Evolutionary conservation across 2,797 vertebrate species (phyloP), one percentile per base, ranked within the genome.

Genomic region (Chloroceryle inda): DNA sequence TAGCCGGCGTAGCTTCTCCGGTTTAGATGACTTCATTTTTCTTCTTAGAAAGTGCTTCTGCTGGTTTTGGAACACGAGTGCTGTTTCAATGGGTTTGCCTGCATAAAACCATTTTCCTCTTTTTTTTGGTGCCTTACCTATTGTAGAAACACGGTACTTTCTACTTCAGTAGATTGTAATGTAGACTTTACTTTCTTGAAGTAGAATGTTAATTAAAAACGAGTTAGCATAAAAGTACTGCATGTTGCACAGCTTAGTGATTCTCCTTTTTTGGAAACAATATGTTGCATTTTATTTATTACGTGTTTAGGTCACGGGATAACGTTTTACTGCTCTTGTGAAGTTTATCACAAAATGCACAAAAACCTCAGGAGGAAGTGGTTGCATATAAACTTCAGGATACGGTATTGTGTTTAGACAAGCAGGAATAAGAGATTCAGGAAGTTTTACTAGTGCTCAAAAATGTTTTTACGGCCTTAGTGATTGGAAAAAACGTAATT

Each of bases 281-380:
- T 23, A 6, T 1, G 7, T 59, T 90, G 22, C 13, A 2, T 92
- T 95, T 84, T 73, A 29, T 85, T 82, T 45, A 6, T 80, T 74
- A 10, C 15, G 6, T 58, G 72, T 3, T 55, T 68, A 26, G 35
- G 37, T 69, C 40, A 17, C 1, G 7, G 23, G n/a, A 50, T 58
- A 35, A 27, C 16, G 5, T 86, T 91, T 66, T 61, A 26, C 38
- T 63, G 29, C 45, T 72, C 14, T 55, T 33, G 23, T 61, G 77
- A 83, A 69, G 76, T 85, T 92, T 84, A 63, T 85, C 85, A 73
- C 52, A 83, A 94, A 94, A 63, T 10, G n/a, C 84, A 78, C 56
- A 80, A 85, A 92, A 89, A 53, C 49, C 47, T 89, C 26, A 49
- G 23, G 55, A 20, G 13, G n/a, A 93, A 90, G 81, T 73, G 71